phyloP scores from a whole-genome alignment of 2,797 vertebrate species.

The Sciurus vulgaris region DNA sequence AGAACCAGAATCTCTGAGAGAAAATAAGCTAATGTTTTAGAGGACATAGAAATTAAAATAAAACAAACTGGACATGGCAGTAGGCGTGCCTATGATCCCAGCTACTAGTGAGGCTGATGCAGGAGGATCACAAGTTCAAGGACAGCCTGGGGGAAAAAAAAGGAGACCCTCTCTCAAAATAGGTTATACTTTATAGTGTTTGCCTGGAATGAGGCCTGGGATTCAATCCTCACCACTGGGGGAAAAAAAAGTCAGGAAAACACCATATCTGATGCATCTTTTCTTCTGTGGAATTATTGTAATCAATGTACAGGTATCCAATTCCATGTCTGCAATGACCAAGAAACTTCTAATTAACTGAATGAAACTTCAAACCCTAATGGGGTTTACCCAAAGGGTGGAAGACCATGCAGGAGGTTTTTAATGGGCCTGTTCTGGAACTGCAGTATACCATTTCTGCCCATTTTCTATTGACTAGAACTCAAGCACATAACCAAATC shows the following conservation, averaged over 20 bases:
- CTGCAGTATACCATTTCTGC: not conserved
- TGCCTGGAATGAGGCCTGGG: too few species aligned
- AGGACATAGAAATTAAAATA: constrained; percentile 13
- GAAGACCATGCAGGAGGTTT: not conserved
- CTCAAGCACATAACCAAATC: not conserved
- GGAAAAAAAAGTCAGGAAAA: not conserved
- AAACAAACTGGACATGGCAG: not conserved
- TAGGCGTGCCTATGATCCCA: too few species aligned
- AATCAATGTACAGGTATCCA: not conserved
- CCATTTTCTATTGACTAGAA: not conserved
- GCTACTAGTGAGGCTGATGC: too few species aligned
- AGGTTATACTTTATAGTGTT: too few species aligned
- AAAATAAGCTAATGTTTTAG: not conserved
- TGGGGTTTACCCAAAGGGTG: not conserved
- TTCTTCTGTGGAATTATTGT: not conserved
- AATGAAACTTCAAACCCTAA: not conserved
- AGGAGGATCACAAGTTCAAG: too few species aligned
- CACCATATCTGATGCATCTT: not conserved
- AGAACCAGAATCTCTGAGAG: not conserved
- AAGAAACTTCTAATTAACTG: not conserved
- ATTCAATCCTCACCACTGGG: too few species aligned
- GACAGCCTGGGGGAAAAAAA: too few species aligned
- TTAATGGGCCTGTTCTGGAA: not conserved
- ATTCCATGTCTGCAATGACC: not conserved
- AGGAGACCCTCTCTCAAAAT: too few species aligned